These are phyloP conservation scores for Dynastes hyllus DNA, from an alignment of 2,888 invertebrate genomes.

Conservation along the genomic window DNA sequence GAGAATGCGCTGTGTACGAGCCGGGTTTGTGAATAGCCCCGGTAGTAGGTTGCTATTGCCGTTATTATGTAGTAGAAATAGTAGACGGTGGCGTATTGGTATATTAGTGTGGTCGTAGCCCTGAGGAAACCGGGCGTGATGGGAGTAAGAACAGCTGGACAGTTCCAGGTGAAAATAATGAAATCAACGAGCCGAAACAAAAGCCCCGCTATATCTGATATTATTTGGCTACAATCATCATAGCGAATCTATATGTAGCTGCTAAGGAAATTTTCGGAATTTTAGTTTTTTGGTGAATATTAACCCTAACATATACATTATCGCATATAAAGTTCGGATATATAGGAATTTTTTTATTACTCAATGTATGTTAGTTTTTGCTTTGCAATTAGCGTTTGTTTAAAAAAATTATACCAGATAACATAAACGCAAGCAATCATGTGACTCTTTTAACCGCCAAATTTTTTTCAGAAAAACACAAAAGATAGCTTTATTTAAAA, in stretches of 20 bases:
- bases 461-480: too few species aligned
- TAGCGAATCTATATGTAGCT: neutral
- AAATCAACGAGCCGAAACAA: constrained; percentile 72
- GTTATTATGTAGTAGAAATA: constrained; percentile 48
- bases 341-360: too few species aligned
- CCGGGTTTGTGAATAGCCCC: constrained; percentile 22
- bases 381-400: too few species aligned
- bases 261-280: too few species aligned
- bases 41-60: constrained; percentile 19
- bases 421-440: too few species aligned
- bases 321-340: too few species aligned
- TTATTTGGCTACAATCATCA: constrained; percentile 15
- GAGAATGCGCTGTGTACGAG: constrained; percentile 59
- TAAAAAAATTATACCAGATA: too few species aligned
- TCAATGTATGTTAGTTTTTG: too few species aligned
- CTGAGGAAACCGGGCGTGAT: constrained; percentile 65
- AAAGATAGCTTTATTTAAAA: too few species aligned
- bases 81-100: constrained; percentile 54
- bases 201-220: constrained; percentile 49
- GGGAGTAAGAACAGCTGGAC: constrained; percentile 69
- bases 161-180: constrained; percentile 71
- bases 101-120: constrained; percentile 51
- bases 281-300: too few species aligned
- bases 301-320: too few species aligned
- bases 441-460: too few species aligned